phyloP scores from a whole-genome alignment of 2,888 invertebrate genomes.

The Aphodius sticticus region DNA sequence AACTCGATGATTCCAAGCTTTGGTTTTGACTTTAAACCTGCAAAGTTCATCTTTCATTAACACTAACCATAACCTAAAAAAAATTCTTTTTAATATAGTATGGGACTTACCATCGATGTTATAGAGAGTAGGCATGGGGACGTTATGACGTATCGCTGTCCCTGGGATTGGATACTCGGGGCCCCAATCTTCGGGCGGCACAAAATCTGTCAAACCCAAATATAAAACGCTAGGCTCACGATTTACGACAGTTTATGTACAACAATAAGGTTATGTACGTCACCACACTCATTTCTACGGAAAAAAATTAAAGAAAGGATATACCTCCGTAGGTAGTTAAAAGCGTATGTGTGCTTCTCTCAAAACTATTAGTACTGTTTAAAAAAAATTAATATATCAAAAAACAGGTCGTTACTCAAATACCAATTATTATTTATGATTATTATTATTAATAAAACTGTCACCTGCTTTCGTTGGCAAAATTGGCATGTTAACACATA shows the following conservation, averaged over 20 bases:
- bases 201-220: slow-evolving; percentile 57
- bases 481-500: slow-evolving; percentile 4
- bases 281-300: neutral
- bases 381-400: slow-evolving; percentile 13
- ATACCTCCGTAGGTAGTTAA: slow-evolving; percentile 30
- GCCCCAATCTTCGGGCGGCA: slow-evolving; percentile 69
- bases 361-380: neutral
- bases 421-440: neutral
- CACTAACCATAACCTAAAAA: slow-evolving; percentile 20
- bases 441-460: neutral
- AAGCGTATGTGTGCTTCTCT: neutral
- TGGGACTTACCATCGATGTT: slow-evolving; percentile 72
- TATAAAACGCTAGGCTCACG: slow-evolving; percentile 35
- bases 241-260: neutral
- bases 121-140: slow-evolving; percentile 84
- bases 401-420: slow-evolving; percentile 6
- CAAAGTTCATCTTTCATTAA: slow-evolving; percentile 34
- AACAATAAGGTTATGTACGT: neutral
- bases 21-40: slow-evolving; percentile 67
- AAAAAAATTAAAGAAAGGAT: slow-evolving; percentile 27
- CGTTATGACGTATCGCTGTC: slow-evolving; percentile 62
- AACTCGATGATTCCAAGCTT: slow-evolving; percentile 77
- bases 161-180: slow-evolving; percentile 68
- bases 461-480: neutral
- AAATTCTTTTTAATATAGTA: slow-evolving; percentile 6